Conservation (phyloP, 2,888 invertebrate genomes). For the Melieria omissa region DNA sequence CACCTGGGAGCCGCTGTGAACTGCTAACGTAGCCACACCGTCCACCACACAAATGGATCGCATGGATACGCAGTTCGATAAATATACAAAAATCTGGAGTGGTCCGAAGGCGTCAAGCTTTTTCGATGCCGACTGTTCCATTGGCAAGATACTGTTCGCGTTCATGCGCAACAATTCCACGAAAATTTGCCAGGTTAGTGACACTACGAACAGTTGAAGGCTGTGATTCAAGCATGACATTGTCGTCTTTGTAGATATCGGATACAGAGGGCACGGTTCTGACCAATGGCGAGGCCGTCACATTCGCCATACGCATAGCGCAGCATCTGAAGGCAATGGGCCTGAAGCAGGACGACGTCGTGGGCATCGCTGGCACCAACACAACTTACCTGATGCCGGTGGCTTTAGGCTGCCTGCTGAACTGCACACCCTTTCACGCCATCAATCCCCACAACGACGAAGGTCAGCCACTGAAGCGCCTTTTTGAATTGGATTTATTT, state of each 20-base stretch:
- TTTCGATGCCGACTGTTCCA: conserved; percentile 60
- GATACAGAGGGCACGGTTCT: conserved; percentile 58
- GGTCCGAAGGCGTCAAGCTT: conserved; percentile 58
- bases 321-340: conserved; percentile 56
- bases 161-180: conserved; percentile 60
- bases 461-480: conserved; percentile 40
- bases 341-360: conserved; percentile 59
- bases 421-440: conserved; percentile 61
- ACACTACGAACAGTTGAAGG: background rate
- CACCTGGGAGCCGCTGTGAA: background rate
- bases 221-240: background rate
- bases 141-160: conserved; percentile 59
- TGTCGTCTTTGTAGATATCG: conserved; percentile 52
- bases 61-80: conserved; percentile 57
- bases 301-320: conserved; percentile 60
- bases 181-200: conserved; percentile 56
- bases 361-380: conserved; percentile 60
- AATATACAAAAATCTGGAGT: conserved; percentile 61
- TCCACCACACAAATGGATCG: conserved; percentile 50
- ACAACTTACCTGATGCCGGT: conserved; percentile 59
- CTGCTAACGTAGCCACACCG: background rate
- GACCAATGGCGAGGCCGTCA: conserved; percentile 58
- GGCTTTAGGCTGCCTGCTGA: conserved; percentile 58
- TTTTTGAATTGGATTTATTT: background rate
- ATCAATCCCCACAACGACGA: conserved; percentile 58